These are phyloP conservation scores for Tenebrosternarchus preto DNA, from an alignment of 2,113 vertebrate species.

Conservation along the genomic window DNA sequence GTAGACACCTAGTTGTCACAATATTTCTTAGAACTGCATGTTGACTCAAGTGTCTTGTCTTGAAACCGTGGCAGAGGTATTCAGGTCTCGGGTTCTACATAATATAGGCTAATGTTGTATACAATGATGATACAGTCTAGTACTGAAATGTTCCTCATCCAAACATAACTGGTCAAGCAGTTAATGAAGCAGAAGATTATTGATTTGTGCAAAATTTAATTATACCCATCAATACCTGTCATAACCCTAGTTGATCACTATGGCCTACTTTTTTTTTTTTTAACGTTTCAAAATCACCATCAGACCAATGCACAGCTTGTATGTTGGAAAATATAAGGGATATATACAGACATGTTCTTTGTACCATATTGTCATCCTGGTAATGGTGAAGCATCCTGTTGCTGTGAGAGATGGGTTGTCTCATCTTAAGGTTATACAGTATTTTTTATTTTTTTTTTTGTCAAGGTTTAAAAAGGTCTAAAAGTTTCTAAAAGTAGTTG, in stretches of 20 bases:
- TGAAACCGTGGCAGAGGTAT: constrained; percentile 36
- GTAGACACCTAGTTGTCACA: constrained; percentile 34
- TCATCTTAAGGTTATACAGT: constrained; percentile 5
- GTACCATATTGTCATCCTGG: background rate
- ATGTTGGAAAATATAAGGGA: background rate
- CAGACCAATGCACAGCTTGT: constrained; percentile 8
- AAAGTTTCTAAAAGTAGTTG: constrained; percentile 1
- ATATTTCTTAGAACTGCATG: constrained; percentile 46
- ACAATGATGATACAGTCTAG: constrained; percentile 31
- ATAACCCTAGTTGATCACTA: constrained; percentile 9
- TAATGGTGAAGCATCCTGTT: background rate
- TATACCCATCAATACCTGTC: background rate
- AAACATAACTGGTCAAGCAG: constrained; percentile 18
- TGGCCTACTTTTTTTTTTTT: constrained; percentile 20
- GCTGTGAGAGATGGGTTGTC: background rate
- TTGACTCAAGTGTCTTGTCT: constrained; percentile 49
- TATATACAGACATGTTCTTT: background rate
- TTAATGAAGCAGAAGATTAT: constrained; percentile 15
- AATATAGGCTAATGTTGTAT: constrained; percentile 37
- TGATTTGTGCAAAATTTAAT: constrained; percentile 26
- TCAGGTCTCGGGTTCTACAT: constrained; percentile 20
- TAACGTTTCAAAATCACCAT: background rate
- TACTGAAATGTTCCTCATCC: constrained; percentile 20
- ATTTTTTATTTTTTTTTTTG: constrained; percentile 26
- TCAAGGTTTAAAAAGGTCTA: too few species aligned